Conservation (phyloP, 2,797 vertebrate genomes). For the Diplodus sargus region DNA sequence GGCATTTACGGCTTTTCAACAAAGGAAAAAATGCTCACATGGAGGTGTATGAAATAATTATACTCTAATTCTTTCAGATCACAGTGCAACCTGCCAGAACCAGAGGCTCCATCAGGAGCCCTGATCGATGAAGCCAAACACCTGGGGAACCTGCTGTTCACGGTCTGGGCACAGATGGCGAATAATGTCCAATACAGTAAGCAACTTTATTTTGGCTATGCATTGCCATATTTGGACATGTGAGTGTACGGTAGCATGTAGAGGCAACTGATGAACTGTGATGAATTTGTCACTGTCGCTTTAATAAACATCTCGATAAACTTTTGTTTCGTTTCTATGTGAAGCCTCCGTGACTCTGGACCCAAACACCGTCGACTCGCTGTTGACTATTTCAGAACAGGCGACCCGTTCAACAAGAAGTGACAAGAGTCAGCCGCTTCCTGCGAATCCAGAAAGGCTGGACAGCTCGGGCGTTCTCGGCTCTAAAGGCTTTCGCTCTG, state of each 20-base stretch:
- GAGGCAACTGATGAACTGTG: background rate
- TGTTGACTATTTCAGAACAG: background rate
- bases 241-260: background rate
- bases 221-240: accelerated
- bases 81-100: conserved; percentile 3
- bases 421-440: accelerated
- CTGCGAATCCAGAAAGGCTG: conserved; percentile 23
- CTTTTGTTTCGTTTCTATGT: accelerated
- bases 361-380: accelerated
- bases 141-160: conserved; percentile 46
- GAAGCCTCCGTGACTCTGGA: conserved; percentile 60
- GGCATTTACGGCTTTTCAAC: background rate
- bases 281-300: background rate
- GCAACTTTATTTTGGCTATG: conserved; percentile 3
- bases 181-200: conserved; percentile 49
- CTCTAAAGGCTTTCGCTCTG: conserved; percentile 46
- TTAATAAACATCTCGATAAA: background rate
- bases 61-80: conserved; percentile 29
- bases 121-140: conserved; percentile 54
- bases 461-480: accelerated
- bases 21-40: background rate
- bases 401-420: background rate
- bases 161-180: conserved; percentile 57
- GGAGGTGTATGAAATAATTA: too few species aligned
- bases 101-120: conserved; percentile 32